phyloP scores from a whole-genome alignment of 2,113 vertebrate genomes.

The Rhabdomys dilectus region DNA sequence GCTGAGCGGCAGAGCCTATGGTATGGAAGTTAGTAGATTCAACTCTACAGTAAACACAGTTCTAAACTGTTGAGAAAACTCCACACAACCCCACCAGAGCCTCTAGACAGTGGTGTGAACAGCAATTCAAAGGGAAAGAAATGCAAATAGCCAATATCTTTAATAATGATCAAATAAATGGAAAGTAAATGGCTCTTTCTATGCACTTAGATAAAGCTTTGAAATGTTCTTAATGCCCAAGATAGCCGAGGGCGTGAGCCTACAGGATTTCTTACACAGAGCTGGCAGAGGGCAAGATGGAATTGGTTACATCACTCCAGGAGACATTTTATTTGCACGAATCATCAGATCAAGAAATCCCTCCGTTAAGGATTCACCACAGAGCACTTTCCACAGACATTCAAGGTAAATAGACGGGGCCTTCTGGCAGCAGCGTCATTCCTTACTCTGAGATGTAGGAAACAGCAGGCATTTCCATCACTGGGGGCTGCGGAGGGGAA shows the following conservation, averaged over 20 bases:
- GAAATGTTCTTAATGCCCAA: neutral
- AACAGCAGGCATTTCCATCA: neutral
- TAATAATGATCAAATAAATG: slow-evolving; percentile 11
- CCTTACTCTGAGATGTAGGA: neutral
- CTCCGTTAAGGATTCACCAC: slow-evolving; percentile 20
- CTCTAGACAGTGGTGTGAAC: neutral
- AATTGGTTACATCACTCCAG: neutral
- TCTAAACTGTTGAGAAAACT: slow-evolving; percentile 25
- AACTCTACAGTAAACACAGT: neutral
- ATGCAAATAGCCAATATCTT: neutral
- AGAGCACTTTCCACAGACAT: neutral
- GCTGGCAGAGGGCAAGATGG: neutral
- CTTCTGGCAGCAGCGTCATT: neutral
- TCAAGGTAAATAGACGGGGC: neutral
- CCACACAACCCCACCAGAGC: neutral
- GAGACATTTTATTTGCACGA: slow-evolving; percentile 3
- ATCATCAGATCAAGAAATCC: slow-evolving; percentile 3
- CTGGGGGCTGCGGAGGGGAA: neutral
- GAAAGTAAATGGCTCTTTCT: neutral
- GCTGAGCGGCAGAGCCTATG: neutral
- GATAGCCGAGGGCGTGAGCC: neutral
- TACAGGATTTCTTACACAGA: fast-evolving
- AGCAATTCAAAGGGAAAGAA: slow-evolving; percentile 2
- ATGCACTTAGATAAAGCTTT: neutral
- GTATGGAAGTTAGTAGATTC: neutral